Percentiles rank a stretch among this genome's conserved stretches.
Evolutionary conservation across 2,888 invertebrate genomes (phyloP).

Genomic region (Acrobasis suavella): DNA sequence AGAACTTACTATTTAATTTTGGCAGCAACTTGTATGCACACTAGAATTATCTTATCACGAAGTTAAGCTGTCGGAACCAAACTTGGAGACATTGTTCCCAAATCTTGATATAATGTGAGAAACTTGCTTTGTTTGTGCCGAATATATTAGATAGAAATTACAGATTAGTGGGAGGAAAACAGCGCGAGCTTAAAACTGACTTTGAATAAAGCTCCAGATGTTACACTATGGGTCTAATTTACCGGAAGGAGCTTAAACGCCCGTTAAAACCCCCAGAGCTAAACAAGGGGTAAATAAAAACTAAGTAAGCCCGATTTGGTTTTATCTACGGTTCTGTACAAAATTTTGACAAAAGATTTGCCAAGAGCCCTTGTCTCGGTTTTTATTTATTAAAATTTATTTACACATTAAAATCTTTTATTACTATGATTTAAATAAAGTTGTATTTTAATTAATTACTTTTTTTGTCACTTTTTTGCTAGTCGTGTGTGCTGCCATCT

Average conservation of each 20-base stretch:
- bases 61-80: constrained; percentile 9
- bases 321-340: too few species aligned
- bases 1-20: neutral
- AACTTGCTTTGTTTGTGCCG: constrained; percentile 11
- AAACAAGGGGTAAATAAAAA: constrained; percentile 39
- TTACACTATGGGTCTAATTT: constrained; percentile 23
- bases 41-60: constrained; percentile 10
- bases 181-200: constrained; percentile 6
- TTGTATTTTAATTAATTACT: too few species aligned
- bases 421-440: too few species aligned
- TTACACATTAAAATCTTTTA: too few species aligned
- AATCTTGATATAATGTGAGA: constrained; percentile 3
- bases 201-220: constrained; percentile 22
- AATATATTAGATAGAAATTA: constrained; percentile 12
- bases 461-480: too few species aligned
- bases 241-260: constrained; percentile 27
- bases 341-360: too few species aligned
- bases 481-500: too few species aligned
- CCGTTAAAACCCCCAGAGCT: constrained; percentile 29
- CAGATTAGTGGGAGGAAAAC: constrained; percentile 8
- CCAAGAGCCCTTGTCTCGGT: too few species aligned
- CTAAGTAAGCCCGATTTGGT: too few species aligned
- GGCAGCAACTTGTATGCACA: neutral
- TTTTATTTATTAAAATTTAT: too few species aligned
- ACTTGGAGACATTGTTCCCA: constrained; percentile 8